A percentile compares a stretch with the other conserved stretches of the same genome.
Conservation (phyloP, 2,113 vertebrate genomes). For the Enhydra lutris region DNA sequence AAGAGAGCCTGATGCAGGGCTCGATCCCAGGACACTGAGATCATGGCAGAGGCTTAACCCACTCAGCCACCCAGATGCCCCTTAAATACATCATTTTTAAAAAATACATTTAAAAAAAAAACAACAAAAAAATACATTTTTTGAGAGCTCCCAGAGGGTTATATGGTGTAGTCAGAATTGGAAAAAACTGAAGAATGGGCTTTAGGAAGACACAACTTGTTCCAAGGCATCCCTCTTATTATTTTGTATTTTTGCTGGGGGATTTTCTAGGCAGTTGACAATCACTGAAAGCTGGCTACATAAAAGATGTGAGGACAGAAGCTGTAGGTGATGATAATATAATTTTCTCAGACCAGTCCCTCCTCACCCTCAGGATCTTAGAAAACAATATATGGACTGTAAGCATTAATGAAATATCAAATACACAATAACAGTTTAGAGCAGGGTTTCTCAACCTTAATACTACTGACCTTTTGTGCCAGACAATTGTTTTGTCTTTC, state of each 20-base stretch:
- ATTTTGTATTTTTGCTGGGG: neutral
- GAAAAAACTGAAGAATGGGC: neutral
- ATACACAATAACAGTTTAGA: neutral
- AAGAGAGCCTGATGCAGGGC: no score
- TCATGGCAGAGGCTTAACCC: no score
- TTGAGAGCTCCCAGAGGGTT: neutral
- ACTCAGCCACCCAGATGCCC: no score
- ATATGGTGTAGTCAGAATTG: neutral
- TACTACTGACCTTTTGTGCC: neutral
- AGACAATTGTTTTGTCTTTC: neutral
- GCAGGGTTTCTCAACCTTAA: neutral
- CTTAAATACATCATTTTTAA: neutral
- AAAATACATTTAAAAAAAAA: neutral
- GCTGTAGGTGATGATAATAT: neutral
- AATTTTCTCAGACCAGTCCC: neutral
- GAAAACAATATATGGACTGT: neutral
- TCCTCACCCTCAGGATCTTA: neutral
- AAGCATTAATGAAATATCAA: neutral
- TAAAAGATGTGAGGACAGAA: neutral
- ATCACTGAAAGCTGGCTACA: neutral
- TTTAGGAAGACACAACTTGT: neutral
- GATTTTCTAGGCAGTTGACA: neutral
- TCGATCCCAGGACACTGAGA: no score
- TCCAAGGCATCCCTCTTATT: neutral
- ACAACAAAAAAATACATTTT: neutral